Percentiles rank a stretch among this genome's conserved stretches.
Conservation (phyloP, 2,113 vertebrate species). For the Amphiprion percula region DNA sequence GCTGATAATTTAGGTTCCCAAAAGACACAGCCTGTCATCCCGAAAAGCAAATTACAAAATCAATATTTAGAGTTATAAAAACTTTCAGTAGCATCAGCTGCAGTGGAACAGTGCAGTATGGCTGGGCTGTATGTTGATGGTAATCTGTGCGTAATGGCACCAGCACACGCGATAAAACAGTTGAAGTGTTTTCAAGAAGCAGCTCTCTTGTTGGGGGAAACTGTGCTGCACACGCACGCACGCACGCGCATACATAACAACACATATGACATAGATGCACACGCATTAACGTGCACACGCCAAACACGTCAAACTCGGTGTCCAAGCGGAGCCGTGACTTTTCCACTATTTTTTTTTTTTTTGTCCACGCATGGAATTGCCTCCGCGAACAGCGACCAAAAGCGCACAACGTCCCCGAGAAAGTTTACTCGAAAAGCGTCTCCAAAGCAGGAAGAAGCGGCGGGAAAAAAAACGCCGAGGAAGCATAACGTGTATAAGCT, state of each 20-base stretch:
- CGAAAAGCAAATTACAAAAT: not conserved
- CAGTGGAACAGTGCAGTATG: not conserved
- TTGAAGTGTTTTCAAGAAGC: constrained; percentile 49
- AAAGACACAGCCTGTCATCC: not conserved
- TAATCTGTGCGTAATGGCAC: constrained; percentile 37
- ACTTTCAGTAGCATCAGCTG: not conserved
- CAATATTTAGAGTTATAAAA: constrained; percentile 21
- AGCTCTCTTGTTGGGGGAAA: constrained; percentile 41
- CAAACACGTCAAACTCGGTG: constrained; percentile 36
- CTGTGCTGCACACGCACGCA: not conserved
- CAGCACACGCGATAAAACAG: constrained; percentile 41
- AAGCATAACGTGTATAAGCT: constrained; percentile 47
- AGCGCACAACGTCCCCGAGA: constrained; percentile 31
- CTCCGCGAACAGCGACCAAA: constrained; percentile 4
- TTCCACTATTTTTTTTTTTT: not conserved
- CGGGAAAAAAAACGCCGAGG: constrained; percentile 28
- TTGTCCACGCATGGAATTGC: constrained; percentile 38
- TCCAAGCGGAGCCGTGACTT: constrained; percentile 52
- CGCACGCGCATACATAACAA: constrained; percentile 19
- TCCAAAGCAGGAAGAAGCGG: constrained; percentile 25
- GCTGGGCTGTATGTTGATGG: not conserved
- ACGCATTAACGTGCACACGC: constrained; percentile 26
- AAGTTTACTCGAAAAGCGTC: constrained; percentile 57
- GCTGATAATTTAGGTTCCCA: not conserved
- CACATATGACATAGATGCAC: not conserved